Conservation (phyloP, 1,140 invertebrate genomes). For the Dreissena polymorpha region DNA sequence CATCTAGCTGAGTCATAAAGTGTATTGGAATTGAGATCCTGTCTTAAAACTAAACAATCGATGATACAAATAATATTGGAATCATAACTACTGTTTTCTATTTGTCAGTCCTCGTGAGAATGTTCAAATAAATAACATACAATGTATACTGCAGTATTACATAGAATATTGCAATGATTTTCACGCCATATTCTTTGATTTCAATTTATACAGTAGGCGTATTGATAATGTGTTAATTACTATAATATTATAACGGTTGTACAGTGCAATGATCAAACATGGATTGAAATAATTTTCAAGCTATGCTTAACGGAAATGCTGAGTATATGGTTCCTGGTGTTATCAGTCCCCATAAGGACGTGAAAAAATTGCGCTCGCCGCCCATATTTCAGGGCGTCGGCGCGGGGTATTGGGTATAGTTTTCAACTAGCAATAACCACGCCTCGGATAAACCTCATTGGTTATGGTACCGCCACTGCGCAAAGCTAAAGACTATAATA, state of each 20-base stretch:
- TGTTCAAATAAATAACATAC: too few species aligned
- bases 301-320: too few species aligned
- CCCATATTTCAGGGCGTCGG: conserved; percentile 48
- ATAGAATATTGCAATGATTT: too few species aligned
- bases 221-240: background rate
- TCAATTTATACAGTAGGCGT: background rate
- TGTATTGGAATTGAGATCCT: background rate
- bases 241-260: too few species aligned
- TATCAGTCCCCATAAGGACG: conserved; percentile 28
- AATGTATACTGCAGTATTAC: too few species aligned
- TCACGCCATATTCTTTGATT: too few species aligned
- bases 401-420: conserved; percentile 43
- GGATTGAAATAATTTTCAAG: too few species aligned
- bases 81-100: too few species aligned
- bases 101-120: too few species aligned
- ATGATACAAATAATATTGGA: background rate
- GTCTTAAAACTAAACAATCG: background rate
- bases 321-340: too few species aligned
- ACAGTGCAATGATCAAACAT: too few species aligned
- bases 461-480: background rate
- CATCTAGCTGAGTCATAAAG: too few species aligned
- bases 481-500: background rate
- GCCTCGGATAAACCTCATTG: background rate
- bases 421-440: background rate
- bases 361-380: conserved; percentile 34